Base-by-base conservation (phyloP, 1,140 invertebrate genomes). In the Chelonus insularis region DNA sequence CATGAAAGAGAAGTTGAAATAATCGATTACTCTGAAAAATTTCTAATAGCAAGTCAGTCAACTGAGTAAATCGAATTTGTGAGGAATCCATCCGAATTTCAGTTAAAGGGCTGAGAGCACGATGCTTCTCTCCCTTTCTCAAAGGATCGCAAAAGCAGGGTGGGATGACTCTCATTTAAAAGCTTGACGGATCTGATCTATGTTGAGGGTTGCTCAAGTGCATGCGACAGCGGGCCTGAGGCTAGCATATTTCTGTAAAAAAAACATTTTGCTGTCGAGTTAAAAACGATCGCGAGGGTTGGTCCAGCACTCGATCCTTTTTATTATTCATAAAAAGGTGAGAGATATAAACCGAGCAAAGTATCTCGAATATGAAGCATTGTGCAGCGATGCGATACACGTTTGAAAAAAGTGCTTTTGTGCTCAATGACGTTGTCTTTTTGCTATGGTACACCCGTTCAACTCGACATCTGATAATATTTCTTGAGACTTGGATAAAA, bases 271-370 rank as follows among this genome's bases (percentile, higher is more conserved):
- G 69, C 71, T 74, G 70, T 74, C 62, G 67, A 66, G 36, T 47
- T 68, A 68, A 72, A 77, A 79, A 69, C 70, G 70, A 71, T 72
- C 64, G 74, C 64, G 68, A 70, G 67, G 64, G 67, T 64, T 71
- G 66, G 67, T 63, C 69, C 66, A 72, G 73, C 75, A 77, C 76
- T 77, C 76, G 66, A 74, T 64, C 68, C 76, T 74, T 76, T 78
- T 81, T 80, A 80, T 81, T 81, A 81, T 81, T 81, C 79, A 81
- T 81, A 78, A 80, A 80, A 79, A 71, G 66, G 68, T 69, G 58
- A 57, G 47, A 61, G 36, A 39, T 23, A 45, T 52, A 56, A 21
- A 60, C 23, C 4, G 32, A 25, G 51, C 56, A 21, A 55, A 48
- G 50, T 48, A 16, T 21, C 57, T 36, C 25, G 55, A 29, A 29